Base-by-base conservation (phyloP, 2,888 invertebrate genomes). In the Petrophora chlorosata region DNA sequence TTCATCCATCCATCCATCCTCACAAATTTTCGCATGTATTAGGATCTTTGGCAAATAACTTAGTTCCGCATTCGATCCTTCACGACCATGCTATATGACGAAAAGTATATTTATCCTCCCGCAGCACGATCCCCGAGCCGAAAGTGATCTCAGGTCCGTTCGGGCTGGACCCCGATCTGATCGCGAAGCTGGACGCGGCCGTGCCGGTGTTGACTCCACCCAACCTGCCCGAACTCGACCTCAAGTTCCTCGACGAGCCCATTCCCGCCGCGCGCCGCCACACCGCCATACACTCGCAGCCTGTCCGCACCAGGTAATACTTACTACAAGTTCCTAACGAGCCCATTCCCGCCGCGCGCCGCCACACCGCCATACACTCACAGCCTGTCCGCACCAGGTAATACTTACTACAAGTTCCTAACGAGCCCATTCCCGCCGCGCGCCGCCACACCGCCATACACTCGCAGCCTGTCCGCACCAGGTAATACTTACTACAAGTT, bases 81-180 rank as follows among this genome's bases (percentile, higher is more conserved):
- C n/a, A n/a, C n/a, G n/a, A n/a, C n/a, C n/a, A n/a, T n/a, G n/a
- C n/a, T n/a, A n/a, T n/a, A n/a, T n/a, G n/a, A n/a, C n/a, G n/a
- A 15, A 8, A n/a, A 14, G 5, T 7, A 10, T 13, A n/a, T 33
- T 46, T 41, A 12, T 29, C 5, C 0, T 13, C 16, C 7, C 44
- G 69, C 65, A 91, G 91, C 10, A 79, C 78, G 30, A 79, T 85
- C 13, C 79, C 82, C 0, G 88, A 86, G 51, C 85, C 89, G 7
- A 77, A 81, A 15, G 84, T 92, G 32, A 76, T 92, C 3, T 89
- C 92, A 0, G 96, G 96, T 12, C 95, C 96, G 14, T 97, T 95
- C 79, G 93, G 94, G 0, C 87, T 97, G 34, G 96, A 97, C 77
- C 92, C 94, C 10, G 92, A 93, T 46, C 88, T 95, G 52, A 91